Evolutionary conservation across 37 sponge, comb jelly and placozoan species (phyloP), one percentile per base, ranked within the genome.

Genomic region (Aplysina aerophoba): DNA sequence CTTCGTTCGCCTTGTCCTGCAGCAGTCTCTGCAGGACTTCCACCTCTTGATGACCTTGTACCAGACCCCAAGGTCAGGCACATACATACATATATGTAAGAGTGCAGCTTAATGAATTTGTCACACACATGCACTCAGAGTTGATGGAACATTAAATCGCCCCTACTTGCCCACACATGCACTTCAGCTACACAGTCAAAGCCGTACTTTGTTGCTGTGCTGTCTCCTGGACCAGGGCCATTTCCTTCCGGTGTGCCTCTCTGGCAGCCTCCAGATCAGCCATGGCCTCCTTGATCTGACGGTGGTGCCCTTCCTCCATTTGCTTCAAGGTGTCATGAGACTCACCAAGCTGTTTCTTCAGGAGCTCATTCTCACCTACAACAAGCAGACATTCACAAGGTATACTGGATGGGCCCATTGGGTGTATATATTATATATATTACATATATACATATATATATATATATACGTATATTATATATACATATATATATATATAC

Each of bases 171-270:
- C 3, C 50, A 44, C 50, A 44, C 8, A 44, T 8, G 8, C 50
- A 44, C 6, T 44, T 8, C 30, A 20, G 0, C 20, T 31, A 84
- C n/a, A n/a, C n/a, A n/a, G 50, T 44, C 50, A 44, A 11, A 44
- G 50, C 6, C 50, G 57, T 66, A 89, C 93, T 31, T 81, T 89
- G 84, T 40, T 84, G 81, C 4, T 83, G 67, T 11, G 84, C 55
- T 8, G 54, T 0, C 2, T 81, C 79, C 12, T 87, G 90, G 22
- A 79, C 22, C 21, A 66, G 57, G 1, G 73, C 73, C 22, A 91
- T 72, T 36, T 94, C 94, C 50, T 50, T 82, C 79, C 87, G 86
- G 84, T 94, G 92, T 38, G 91, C 81, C n/a, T 85, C 87, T 6
- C 85, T 71, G 13, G 85, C 85, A n/a, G 89, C 84, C 57, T 84